Evolutionary conservation across 2,113 vertebrate genomes (phyloP).

Genomic region (Patagioenas fasciata): DNA sequence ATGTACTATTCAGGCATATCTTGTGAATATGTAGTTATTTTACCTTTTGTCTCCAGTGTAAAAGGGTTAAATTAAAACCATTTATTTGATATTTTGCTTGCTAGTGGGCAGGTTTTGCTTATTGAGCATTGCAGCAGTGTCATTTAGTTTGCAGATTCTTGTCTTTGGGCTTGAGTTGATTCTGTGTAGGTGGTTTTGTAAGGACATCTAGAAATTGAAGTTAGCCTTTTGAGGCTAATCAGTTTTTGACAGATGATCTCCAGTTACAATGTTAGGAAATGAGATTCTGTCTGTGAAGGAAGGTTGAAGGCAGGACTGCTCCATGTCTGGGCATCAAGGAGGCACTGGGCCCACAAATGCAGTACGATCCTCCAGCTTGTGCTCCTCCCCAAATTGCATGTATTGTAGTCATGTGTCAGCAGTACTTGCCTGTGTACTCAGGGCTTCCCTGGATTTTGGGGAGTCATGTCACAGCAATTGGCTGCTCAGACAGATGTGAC

Average conservation of each 20-base stretch:
- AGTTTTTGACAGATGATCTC: background rate
- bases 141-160: background rate
- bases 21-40: background rate
- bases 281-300: background rate
- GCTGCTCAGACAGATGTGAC: background rate
- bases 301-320: background rate
- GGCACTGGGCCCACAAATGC: background rate
- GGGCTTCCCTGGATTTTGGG: background rate
- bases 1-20: background rate
- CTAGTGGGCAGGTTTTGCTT: background rate
- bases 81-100: background rate
- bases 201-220: background rate
- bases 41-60: background rate
- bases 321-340: background rate
- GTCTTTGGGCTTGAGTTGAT: background rate
- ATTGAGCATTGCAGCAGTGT: background rate
- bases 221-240: background rate
- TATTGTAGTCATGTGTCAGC: background rate
- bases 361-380: background rate
- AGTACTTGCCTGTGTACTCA: background rate
- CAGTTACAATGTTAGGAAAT: background rate
- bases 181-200: background rate
- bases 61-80: background rate
- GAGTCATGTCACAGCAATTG: background rate
- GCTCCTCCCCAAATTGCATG: fast-evolving